Evolutionary conservation across 53 echinoderm and acorn worm genomes (phyloP), one percentile per base, ranked within the genome.

Genomic region (Holothuria leucospilota): DNA sequence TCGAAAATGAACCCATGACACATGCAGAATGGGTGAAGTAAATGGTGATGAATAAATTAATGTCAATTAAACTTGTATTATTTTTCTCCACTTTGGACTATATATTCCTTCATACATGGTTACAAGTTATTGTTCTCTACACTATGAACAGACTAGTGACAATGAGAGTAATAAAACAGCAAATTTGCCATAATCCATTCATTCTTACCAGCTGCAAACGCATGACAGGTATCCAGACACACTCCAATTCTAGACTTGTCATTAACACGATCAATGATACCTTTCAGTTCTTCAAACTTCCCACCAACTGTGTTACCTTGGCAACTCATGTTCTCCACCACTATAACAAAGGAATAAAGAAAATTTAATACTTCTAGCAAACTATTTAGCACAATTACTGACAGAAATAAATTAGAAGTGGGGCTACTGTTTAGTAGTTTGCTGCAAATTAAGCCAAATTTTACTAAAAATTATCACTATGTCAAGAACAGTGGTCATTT

Each of bases 281-380:
- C 96, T 11, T 85, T 75, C 68, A 96, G 84, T 83, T 96, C 96
- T 86, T 96, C 94, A 90, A 96, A 96, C 63, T 71, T 87, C 2
- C 96, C 96, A 64, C 96, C 96, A 16, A 96, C 82, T 8, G 96
- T 96, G 90, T 91, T 91, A 42, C 96, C 96, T 71, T 96, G 96
- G 20, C 96, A 85, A 84, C 96, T 96, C 96, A 96, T 96, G 88
- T 96, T 96, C 72, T 96, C 96, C n/a, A 96, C 87, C 77, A 96
- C 96, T 96, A 84, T 34, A 34, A 10, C 56, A 56, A 56, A 56
- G 56, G 3, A 56, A 56, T 16, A 18, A 56, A 56, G 56, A 56
- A 56, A 52, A n/a, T n/a, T n/a, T n/a, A n/a, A n/a, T n/a, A n/a
- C n/a, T n/a, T n/a, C n/a, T n/a, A n/a, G n/a, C n/a, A n/a, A n/a